Evolutionary conservation across 2,888 invertebrate genomes (phyloP).

Genomic region (Loripinus fragilis): DNA sequence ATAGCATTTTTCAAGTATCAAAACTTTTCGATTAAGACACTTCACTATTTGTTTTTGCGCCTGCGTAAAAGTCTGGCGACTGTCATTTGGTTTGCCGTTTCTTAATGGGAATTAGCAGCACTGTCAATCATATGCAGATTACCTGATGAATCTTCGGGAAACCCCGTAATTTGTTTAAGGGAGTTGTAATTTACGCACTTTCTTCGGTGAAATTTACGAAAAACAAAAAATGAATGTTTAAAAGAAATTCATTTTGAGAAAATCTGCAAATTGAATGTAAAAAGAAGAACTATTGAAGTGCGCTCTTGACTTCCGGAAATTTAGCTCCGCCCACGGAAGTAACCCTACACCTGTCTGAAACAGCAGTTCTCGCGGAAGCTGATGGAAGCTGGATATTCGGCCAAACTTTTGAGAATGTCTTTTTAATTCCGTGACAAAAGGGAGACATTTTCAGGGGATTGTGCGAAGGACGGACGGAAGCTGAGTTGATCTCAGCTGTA

Average conservation of each 20-base stretch:
- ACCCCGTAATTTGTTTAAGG: neutral
- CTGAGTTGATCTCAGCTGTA: conserved; percentile 55
- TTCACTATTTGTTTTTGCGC: conserved; percentile 3
- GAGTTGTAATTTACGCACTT: no score
- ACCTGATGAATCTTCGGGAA: conserved; percentile 22
- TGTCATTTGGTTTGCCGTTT: conserved; percentile 22
- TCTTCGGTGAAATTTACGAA: no score
- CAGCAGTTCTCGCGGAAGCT: conserved; percentile 57
- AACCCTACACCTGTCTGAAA: conserved; percentile 49
- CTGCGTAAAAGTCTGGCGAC: neutral
- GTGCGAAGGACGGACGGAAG: conserved; percentile 48
- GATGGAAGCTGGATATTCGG: conserved; percentile 35
- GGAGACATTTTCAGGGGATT: conserved; percentile 18
- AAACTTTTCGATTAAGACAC: neutral
- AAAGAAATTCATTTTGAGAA: no score
- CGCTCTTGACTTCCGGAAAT: neutral
- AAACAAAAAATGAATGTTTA: no score
- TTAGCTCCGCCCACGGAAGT: conserved; percentile 54
- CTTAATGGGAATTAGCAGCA: conserved; percentile 33
- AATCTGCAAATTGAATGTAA: no score
- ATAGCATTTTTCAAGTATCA: neutral
- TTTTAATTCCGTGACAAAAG: conserved; percentile 9
- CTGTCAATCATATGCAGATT: conserved; percentile 68
- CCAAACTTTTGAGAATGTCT: conserved; percentile 28
- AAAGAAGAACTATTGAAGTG: no score